A percentile compares a stretch with the other conserved stretches of the same genome.
These are phyloP conservation scores for Triops cancriformis DNA, from an alignment of 1,140 invertebrate genomes.

Conservation along the genomic window DNA sequence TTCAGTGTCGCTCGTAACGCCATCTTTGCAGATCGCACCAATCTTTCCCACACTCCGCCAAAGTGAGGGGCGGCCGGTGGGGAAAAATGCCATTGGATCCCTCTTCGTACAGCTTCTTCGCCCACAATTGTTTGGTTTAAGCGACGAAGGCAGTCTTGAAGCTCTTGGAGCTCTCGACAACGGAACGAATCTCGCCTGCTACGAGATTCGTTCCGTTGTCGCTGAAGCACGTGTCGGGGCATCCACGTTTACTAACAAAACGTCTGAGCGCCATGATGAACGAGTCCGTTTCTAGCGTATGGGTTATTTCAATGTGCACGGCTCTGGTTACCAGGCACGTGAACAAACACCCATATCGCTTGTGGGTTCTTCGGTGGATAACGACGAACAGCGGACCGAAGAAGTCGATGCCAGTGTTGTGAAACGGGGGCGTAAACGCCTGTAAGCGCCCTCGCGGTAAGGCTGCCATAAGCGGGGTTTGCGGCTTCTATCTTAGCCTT, in stretches of 20 bases:
- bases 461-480: conserved; percentile 16
- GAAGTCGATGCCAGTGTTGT: conserved; percentile 31
- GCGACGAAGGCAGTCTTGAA: conserved; percentile 17
- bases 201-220: conserved; percentile 37
- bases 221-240: conserved; percentile 29
- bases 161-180: too few species aligned
- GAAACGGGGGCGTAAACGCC: conserved; percentile 26
- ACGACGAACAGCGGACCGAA: conserved; percentile 32
- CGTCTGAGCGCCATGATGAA: conserved; percentile 32
- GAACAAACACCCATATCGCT: conserved; percentile 34
- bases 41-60: too few species aligned
- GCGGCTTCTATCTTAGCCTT: background rate
- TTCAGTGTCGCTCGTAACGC: too few species aligned
- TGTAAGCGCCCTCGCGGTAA: background rate
- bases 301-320: conserved; percentile 35
- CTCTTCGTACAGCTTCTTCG: background rate
- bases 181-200: conserved; percentile 31
- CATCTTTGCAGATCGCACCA: too few species aligned
- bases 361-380: conserved; percentile 28
- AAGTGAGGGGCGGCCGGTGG: conserved; percentile 7
- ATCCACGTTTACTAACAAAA: conserved; percentile 33
- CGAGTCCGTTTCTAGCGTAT: conserved; percentile 30
- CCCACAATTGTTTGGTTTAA: conserved; percentile 3
- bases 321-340: conserved; percentile 33
- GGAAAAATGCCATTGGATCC: conserved; percentile 23